These are phyloP conservation scores for Aphrophora alni DNA, from an alignment of 2,888 invertebrate genomes.

Conservation along the genomic window DNA sequence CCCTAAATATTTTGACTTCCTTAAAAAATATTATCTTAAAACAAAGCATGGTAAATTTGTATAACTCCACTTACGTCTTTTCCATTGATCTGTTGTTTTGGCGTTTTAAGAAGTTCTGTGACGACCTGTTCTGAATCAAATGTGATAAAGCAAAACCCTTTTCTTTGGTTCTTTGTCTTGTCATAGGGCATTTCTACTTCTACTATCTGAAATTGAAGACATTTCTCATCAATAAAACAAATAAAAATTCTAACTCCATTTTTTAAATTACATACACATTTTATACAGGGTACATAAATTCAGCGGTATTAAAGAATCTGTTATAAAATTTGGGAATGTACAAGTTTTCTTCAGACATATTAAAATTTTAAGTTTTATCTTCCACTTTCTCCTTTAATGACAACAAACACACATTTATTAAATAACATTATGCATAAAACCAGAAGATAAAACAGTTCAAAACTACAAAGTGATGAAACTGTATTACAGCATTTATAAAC, in stretches of 20 bases:
- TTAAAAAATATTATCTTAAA: too few species aligned
- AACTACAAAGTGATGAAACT: too few species aligned
- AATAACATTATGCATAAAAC: too few species aligned
- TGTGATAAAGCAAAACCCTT: conserved; percentile 97
- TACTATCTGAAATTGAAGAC: conserved; percentile 81
- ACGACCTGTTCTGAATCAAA: conserved; percentile 96
- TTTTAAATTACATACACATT: not conserved
- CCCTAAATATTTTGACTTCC: too few species aligned
- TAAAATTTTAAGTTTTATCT: too few species aligned
- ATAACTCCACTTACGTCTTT: conserved; percentile 73
- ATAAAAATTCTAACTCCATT: not conserved
- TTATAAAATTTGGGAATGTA: too few species aligned
- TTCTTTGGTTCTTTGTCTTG: conserved; percentile 94
- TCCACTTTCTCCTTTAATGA: too few species aligned
- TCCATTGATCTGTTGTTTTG: conserved; percentile 91
- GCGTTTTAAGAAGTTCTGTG: conserved; percentile 87
- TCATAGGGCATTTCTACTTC: conserved; percentile 98
- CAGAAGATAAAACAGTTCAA: too few species aligned
- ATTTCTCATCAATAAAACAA: not conserved
- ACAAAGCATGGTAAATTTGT: too few species aligned
- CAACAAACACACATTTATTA: too few species aligned
- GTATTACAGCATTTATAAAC: too few species aligned
- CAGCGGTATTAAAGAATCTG: not conserved
- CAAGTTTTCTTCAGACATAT: too few species aligned
- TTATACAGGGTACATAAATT: not conserved